These are phyloP conservation scores for Papilio protenor DNA, from an alignment of 2,888 invertebrate species.

Conservation along the genomic window DNA sequence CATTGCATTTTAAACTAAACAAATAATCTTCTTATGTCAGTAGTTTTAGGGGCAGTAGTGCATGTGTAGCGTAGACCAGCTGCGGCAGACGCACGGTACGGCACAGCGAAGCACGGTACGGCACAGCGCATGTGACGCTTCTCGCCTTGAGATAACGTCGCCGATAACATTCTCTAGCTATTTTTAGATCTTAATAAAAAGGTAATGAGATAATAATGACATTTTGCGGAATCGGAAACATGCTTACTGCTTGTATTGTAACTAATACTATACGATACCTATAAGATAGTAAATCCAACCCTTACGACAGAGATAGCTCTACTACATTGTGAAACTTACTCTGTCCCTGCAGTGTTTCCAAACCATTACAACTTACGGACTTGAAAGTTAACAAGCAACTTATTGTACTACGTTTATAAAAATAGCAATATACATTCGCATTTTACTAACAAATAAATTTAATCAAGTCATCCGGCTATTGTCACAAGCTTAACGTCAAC, in stretches of 20 bases:
- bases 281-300: background rate
- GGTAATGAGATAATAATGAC: conserved; percentile 70
- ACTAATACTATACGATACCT: conserved; percentile 27
- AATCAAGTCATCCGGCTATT: background rate
- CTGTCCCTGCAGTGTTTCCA: background rate
- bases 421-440: background rate
- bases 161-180: conserved; percentile 76
- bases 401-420: background rate
- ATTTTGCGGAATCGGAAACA: conserved; percentile 49
- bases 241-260: conserved; percentile 23
- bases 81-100: conserved; percentile 48
- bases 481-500: background rate
- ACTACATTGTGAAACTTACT: background rate
- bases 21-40: background rate
- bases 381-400: background rate
- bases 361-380: background rate
- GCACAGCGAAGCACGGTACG: conserved; percentile 45
- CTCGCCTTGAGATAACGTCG: conserved; percentile 80
- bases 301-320: conserved; percentile 10
- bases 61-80: conserved; percentile 43
- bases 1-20: background rate
- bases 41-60: background rate
- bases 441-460: background rate
- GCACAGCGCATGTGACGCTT: conserved; percentile 59
- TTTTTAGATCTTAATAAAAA: conserved; percentile 80